Conservation (phyloP, 2,797 vertebrate genomes). For the Odontamblyopus lacepedii region DNA sequence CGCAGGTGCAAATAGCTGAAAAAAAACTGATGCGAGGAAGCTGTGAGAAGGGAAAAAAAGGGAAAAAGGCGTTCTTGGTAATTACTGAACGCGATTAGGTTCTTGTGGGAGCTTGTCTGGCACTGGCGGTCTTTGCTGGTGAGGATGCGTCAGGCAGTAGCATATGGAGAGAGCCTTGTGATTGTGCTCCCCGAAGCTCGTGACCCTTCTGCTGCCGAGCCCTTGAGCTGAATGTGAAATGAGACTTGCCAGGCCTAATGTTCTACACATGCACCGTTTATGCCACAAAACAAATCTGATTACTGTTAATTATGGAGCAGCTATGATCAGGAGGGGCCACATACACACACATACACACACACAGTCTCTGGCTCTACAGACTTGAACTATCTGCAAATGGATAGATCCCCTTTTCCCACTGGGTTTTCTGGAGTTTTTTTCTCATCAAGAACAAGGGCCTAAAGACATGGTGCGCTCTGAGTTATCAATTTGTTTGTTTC, state of each 20-base stretch:
- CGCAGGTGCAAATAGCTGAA: conserved; percentile 44
- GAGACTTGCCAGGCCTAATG: conserved; percentile 96
- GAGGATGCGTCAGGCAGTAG: conserved; percentile 91
- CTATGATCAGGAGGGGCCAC: conserved; percentile 89
- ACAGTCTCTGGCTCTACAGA: too few relatives aligned
- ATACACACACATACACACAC: conserved; percentile 2
- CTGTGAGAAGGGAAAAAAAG: conserved; percentile 19
- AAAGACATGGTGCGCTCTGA: too few relatives aligned
- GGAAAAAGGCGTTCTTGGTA: conserved; percentile 80
- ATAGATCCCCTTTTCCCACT: too few relatives aligned
- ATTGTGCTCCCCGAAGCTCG: conserved; percentile 97
- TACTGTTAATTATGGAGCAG: conserved; percentile 98
- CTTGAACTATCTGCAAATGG: too few relatives aligned
- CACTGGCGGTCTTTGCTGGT: conserved; percentile 87
- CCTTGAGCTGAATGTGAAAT: conserved; percentile 99
- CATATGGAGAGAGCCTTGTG: conserved; percentile 99
- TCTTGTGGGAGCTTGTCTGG: conserved; percentile 99
- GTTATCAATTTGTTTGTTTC: too few relatives aligned
- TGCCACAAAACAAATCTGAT: conserved; percentile 99
- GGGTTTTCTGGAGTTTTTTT: too few relatives aligned
- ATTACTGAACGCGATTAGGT: conserved; percentile 99
- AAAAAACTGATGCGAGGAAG: conserved; percentile 33
- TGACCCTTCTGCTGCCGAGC: conserved; percentile 98
- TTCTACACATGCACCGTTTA: conserved; percentile 99
- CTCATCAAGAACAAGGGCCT: too few relatives aligned